phyloP scores from a whole-genome alignment of 2,113 vertebrate genomes.

The Polypterus senegalus region DNA sequence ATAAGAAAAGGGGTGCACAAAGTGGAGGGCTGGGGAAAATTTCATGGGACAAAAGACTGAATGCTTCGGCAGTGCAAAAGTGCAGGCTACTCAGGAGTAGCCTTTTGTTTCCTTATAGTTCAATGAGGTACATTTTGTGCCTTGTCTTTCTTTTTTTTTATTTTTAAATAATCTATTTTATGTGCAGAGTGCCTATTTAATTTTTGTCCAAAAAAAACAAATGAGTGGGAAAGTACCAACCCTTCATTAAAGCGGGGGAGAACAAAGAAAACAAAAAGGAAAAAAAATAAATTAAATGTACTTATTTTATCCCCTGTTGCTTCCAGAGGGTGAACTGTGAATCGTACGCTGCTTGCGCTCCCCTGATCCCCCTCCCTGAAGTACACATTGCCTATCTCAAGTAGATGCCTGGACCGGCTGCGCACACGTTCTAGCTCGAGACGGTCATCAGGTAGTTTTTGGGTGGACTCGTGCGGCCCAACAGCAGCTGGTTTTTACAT shows the following conservation, averaged over 20 bases:
- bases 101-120: too few species aligned
- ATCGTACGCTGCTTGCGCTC: too few species aligned
- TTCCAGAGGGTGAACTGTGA: too few species aligned
- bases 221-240: not conserved
- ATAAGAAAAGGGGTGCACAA: too few species aligned
- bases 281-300: too few species aligned
- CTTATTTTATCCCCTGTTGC: too few species aligned
- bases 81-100: constrained; percentile 7
- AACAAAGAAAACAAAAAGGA: not conserved
- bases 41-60: not conserved
- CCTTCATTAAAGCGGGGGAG: not conserved
- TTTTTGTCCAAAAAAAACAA: too few species aligned
- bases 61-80: constrained; percentile 8
- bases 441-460: constrained; percentile 71
- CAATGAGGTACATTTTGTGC: too few species aligned
- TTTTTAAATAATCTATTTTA: too few species aligned
- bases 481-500: constrained; percentile 62
- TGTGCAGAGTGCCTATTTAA: too few species aligned
- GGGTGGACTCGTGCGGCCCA: constrained; percentile 51
- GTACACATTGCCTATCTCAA: not conserved
- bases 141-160: too few species aligned
- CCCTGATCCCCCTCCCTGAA: not conserved
- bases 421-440: constrained; percentile 45
- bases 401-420: not conserved
- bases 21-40: too few species aligned